Conservation (phyloP, 2,113 vertebrate genomes). For the Zapornia atra region DNA sequence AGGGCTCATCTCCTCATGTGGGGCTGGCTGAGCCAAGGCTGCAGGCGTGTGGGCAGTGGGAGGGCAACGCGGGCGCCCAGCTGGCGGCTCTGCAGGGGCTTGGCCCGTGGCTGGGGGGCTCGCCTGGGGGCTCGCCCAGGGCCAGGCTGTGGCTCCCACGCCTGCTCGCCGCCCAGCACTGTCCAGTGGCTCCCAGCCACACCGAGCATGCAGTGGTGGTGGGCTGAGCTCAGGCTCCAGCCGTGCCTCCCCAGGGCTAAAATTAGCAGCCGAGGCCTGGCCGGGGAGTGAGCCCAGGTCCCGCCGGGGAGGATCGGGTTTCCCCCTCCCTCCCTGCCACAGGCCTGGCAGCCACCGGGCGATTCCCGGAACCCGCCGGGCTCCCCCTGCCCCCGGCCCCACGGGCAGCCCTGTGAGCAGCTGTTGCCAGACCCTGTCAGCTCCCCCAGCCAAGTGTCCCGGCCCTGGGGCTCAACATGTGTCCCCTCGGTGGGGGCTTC, state of each 20-base stretch:
- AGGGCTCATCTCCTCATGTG: accelerated
- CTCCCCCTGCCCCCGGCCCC: constrained; percentile 43
- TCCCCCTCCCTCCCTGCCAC: constrained; percentile 28
- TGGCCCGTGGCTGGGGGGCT: background rate
- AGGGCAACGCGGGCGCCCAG: background rate
- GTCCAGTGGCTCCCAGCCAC: background rate
- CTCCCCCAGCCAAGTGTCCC: accelerated
- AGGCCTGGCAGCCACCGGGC: constrained; percentile 31
- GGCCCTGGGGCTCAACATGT: accelerated
- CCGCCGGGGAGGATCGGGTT: constrained; percentile 33
- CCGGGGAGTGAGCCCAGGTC: background rate
- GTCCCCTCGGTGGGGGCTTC: background rate
- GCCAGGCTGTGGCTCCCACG: background rate
- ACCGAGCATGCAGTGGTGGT: background rate
- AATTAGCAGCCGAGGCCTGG: background rate
- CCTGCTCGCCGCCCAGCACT: background rate
- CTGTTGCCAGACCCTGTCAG: background rate
- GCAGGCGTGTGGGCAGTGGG: background rate
- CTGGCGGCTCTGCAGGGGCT: accelerated
- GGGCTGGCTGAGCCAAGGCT: background rate
- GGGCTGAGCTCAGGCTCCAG: background rate
- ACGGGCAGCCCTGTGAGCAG: background rate
- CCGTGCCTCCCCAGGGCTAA: constrained; percentile 24
- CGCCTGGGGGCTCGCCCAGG: background rate
- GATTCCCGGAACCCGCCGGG: constrained; percentile 42